Base-by-base conservation (phyloP, 2,888 invertebrate species). In the Meliscaeva auricollis region DNA sequence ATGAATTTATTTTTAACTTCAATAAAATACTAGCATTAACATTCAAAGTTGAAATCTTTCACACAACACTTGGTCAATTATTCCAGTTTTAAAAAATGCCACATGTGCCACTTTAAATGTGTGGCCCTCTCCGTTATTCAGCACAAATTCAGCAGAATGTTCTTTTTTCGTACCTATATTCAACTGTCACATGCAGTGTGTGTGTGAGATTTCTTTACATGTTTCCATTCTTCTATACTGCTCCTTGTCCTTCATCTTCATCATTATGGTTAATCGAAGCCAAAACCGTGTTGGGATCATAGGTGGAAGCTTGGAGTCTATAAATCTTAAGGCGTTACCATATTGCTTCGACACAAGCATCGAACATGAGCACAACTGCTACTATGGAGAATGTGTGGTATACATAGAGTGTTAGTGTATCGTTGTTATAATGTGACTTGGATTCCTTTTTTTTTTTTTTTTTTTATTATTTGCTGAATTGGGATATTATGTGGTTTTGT, bases 281-380 rank as follows among this genome's bases (percentile, higher is more conserved):
- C 66, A 20, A 44, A 62, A 66, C 58, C 72, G 46, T 52, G 50
- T 50, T 60, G 32, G 38, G 84, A 70, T 76, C 80, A 85, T 80
- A 85, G 80, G 84, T 85, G 54, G 76, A 54, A 60, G 48, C 56
- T 66, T 66, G 46, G 46, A 76, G 75, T 73, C 76, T 72, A 85
- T 85, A 85, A 85, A 85, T 80, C 76, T 76, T 73, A 41, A 76
- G 80, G 79, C 83, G 78, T 83, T 83, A 30, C 74, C 74, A 58
- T 78, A 64, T 75, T 83, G 83, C 64, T 58, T 64, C 62, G 69
- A 66, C 50, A 66, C 9, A 35, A 46, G 11, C 30, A 46, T n/a
- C 32, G 13, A 20, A 26, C 11, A 15, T 0, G n/a, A 13, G 8
- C 15, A 64, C 62, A 46, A 17, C 11, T 7, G 20, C 5, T 17